Conservation (phyloP, 2,113 vertebrate genomes). For the Mastomys coucha region DNA sequence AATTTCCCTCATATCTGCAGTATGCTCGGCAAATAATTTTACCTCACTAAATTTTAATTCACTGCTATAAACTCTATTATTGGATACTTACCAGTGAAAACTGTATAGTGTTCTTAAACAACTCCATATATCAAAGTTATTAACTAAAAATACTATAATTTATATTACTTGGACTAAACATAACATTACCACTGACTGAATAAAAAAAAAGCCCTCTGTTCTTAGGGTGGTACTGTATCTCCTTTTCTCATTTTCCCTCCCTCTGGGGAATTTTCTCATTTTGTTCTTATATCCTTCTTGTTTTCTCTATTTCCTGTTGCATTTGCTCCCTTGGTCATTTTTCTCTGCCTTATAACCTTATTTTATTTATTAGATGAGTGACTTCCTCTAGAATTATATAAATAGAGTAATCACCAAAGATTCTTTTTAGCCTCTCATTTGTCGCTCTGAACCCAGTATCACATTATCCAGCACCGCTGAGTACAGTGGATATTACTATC, state of each 20-base stretch:
- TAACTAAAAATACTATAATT: conserved; percentile 63
- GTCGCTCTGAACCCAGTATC: conserved; percentile 64
- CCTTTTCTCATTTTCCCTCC: conserved; percentile 43
- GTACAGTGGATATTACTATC: conserved; percentile 16
- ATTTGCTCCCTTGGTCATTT: conserved; percentile 25
- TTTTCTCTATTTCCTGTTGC: conserved; percentile 31
- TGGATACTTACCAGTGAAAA: conserved; percentile 59
- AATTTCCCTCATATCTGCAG: not conserved
- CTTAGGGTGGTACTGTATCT: not conserved
- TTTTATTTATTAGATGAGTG: conserved; percentile 74
- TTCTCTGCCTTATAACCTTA: conserved; percentile 51
- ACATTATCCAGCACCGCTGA: conserved; percentile 59
- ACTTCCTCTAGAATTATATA: conserved; percentile 68
- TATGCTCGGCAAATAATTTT: conserved; percentile 38
- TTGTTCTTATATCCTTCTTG: not conserved
- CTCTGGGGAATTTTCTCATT: conserved; percentile 26
- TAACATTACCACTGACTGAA: not conserved
- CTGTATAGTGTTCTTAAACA: conserved; percentile 5
- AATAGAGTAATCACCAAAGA: conserved; percentile 45
- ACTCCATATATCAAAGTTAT: conserved; percentile 72
- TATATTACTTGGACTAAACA: conserved; percentile 41
- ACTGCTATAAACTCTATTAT: conserved; percentile 37
- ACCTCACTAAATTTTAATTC: conserved; percentile 55
- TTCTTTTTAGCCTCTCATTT: conserved; percentile 61
- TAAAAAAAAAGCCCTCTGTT: conserved; percentile 22